These are phyloP conservation scores for Mycteria americana DNA, from an alignment of 2,797 vertebrate species.

Conservation along the genomic window DNA sequence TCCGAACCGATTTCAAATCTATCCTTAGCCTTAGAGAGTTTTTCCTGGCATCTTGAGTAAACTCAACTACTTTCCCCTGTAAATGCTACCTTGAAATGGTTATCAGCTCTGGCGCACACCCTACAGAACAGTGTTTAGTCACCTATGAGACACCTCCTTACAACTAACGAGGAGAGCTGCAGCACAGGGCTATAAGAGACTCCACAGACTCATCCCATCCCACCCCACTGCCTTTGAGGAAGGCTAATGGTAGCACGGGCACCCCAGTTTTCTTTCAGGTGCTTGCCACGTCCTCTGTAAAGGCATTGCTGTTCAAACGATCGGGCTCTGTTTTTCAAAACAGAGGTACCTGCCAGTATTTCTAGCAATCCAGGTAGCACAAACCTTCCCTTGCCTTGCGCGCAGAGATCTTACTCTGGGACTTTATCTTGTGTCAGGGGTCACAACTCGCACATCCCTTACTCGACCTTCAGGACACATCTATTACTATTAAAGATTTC, in stretches of 20 bases:
- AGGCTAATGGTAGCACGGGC: fast-evolving
- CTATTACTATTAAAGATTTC: no score
- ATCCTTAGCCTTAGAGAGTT: fast-evolving
- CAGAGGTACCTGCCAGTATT: fast-evolving
- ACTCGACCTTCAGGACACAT: fast-evolving
- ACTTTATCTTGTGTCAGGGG: background rate
- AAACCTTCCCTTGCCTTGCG: background rate
- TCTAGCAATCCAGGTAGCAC: fast-evolving
- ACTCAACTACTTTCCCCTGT: background rate
- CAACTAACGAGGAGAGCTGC: background rate
- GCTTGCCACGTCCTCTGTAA: fast-evolving
- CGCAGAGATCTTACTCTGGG: background rate
- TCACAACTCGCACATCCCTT: background rate
- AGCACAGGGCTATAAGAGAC: background rate
- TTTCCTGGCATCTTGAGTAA: background rate
- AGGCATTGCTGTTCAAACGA: background rate
- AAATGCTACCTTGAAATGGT: background rate
- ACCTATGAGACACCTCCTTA: background rate
- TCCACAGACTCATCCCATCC: fast-evolving
- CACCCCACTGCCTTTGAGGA: background rate
- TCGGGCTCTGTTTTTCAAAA: fast-evolving
- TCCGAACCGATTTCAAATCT: fast-evolving
- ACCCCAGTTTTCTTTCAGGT: background rate
- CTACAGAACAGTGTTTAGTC: background rate
- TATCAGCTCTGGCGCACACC: fast-evolving